Conservation (phyloP, 1,140 invertebrate genomes). For the Orius insidiosus region DNA sequence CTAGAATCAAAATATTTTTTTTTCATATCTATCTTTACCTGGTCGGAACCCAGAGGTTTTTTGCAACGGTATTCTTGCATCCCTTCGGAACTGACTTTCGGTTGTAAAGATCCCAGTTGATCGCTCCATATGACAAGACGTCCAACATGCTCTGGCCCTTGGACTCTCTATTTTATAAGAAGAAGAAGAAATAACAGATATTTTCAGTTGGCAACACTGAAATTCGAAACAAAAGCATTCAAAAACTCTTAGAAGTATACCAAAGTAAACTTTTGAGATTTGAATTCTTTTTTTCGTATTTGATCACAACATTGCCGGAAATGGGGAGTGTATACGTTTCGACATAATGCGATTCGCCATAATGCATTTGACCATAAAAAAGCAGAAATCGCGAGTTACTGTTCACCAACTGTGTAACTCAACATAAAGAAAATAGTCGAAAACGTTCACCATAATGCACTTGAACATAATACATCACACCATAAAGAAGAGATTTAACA, state of each 20-base stretch:
- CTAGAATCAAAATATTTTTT: too few relatives aligned
- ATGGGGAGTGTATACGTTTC: too few relatives aligned
- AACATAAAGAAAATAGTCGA: too few relatives aligned
- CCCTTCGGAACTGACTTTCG: slow-evolving; percentile 43
- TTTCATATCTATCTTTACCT: slow-evolving; percentile 20
- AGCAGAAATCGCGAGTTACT: too few relatives aligned
- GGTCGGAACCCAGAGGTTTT: slow-evolving; percentile 42
- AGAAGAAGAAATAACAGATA: slow-evolving; percentile 8
- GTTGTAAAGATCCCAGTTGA: slow-evolving; percentile 52
- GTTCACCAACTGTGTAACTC: too few relatives aligned
- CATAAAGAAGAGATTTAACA: too few relatives aligned
- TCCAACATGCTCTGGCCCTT: slow-evolving; percentile 36
- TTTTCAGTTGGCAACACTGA: not conserved
- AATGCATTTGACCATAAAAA: too few relatives aligned
- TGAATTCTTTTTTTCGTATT: slow-evolving; percentile 1
- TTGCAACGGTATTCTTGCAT: slow-evolving; percentile 25
- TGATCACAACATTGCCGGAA: too few relatives aligned
- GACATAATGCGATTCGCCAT: too few relatives aligned
- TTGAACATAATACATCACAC: too few relatives aligned
- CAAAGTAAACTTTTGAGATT: slow-evolving; percentile 1
- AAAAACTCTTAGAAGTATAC: slow-evolving; percentile 6
- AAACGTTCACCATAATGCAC: too few relatives aligned
- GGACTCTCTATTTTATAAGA: slow-evolving; percentile 27
- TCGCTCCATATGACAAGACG: slow-evolving; percentile 44
- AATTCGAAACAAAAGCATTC: too few relatives aligned